Evolutionary conservation across 2,888 invertebrate species (phyloP).

Genomic region (Autographa gamma): DNA sequence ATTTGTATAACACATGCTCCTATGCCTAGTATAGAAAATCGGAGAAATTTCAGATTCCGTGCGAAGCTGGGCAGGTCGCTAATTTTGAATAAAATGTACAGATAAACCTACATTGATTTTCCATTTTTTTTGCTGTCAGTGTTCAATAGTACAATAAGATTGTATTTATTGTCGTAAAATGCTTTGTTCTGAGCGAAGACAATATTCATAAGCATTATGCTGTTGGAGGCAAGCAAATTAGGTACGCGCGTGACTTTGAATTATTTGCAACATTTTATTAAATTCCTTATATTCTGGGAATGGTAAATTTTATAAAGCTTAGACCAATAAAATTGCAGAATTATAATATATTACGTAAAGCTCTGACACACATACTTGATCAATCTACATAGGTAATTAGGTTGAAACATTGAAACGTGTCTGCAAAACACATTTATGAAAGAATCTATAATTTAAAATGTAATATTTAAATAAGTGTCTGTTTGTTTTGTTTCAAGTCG

Average conservation of each 20-base stretch:
- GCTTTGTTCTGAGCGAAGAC: background rate
- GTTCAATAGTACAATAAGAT: background rate
- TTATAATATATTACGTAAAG: background rate
- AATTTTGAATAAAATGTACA: no score
- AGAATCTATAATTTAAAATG: background rate
- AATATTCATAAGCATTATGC: background rate
- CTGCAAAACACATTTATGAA: background rate
- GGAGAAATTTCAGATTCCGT: no score
- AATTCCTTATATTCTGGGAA: background rate
- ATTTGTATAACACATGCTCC: no score
- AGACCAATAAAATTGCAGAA: background rate
- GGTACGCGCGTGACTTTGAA: background rate
- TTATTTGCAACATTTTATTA: no score
- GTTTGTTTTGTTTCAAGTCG: background rate
- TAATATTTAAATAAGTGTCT: background rate
- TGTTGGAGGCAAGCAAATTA: background rate
- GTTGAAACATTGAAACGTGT: background rate
- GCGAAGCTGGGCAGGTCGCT: no score
- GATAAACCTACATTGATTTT: no score
- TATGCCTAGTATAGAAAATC: no score
- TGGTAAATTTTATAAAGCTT: background rate
- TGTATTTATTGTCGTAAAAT: background rate
- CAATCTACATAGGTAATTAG: background rate
- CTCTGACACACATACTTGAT: background rate
- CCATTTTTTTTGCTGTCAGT: background rate